A percentile compares a stretch with the other conserved stretches of the same genome.
Conservation (phyloP, 2,888 invertebrate genomes). For the Harpalus rubripes region DNA sequence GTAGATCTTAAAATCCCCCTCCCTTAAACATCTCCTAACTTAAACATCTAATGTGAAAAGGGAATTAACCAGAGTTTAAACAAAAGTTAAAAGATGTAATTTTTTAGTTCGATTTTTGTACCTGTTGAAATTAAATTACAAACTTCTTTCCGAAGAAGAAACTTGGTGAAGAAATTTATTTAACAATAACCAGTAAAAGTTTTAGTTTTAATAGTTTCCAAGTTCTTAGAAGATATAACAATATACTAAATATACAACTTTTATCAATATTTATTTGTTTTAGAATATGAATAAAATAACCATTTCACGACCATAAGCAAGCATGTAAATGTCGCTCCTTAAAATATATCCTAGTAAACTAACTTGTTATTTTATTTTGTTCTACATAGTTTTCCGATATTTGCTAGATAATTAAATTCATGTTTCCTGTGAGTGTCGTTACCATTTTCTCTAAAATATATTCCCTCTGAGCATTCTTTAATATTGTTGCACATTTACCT, state of each 20-base stretch:
- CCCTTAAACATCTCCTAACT: too few relatives aligned
- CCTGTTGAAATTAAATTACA: background rate
- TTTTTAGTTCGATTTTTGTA: background rate
- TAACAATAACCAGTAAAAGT: background rate
- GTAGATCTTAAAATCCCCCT: too few relatives aligned
- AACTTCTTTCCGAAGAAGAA: background rate
- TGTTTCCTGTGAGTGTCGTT: background rate
- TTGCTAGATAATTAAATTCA: conserved; percentile 2
- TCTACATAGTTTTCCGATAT: background rate
- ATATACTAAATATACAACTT: too few relatives aligned
- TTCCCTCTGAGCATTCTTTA: background rate
- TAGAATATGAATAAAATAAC: too few relatives aligned
- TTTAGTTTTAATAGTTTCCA: background rate
- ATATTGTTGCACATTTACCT: background rate
- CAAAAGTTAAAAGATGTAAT: too few relatives aligned
- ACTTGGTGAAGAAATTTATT: background rate
- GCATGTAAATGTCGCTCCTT: background rate
- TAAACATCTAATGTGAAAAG: too few relatives aligned
- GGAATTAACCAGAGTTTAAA: too few relatives aligned
- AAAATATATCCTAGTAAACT: background rate
- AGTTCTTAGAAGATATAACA: too few relatives aligned
- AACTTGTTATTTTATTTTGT: background rate
- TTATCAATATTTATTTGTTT: too few relatives aligned
- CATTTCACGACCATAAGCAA: too few relatives aligned
- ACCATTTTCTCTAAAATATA: background rate